These are phyloP conservation scores for Sander vitreus DNA, from an alignment of 2,113 vertebrate genomes.

Conservation along the genomic window DNA sequence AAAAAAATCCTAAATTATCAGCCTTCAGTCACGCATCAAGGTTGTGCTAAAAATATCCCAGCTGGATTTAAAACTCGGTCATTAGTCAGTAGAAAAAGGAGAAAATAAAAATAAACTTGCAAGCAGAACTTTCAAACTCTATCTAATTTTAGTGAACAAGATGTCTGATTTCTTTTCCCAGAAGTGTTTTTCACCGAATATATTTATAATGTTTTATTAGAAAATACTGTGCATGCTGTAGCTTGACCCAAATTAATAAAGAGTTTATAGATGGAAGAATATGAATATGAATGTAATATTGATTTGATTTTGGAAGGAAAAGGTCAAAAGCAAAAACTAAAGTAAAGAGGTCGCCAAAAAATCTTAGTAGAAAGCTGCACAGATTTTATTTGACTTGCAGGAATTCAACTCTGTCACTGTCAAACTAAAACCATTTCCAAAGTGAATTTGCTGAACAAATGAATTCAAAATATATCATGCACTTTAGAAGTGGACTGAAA, in stretches of 20 bases:
- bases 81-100: conserved; percentile 37
- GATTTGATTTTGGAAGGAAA: conserved; percentile 12
- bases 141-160: conserved; percentile 34
- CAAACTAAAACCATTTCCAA: conserved; percentile 24
- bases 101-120: conserved; percentile 58
- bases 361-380: not conserved
- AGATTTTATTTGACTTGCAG: conserved; percentile 28
- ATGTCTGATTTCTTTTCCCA: conserved; percentile 27
- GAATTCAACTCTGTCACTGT: not conserved
- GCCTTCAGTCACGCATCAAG: conserved; percentile 48
- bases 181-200: conserved; percentile 25
- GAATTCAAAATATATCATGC: conserved; percentile 21
- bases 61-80: conserved; percentile 17
- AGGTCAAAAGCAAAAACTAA: conserved; percentile 6
- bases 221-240: conserved; percentile 1
- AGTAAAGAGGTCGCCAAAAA: conserved; percentile 16
- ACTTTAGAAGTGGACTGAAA: conserved; percentile 17
- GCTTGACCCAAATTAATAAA: conserved; percentile 45
- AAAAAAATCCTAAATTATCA: conserved; percentile 6
- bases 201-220: conserved; percentile 37
- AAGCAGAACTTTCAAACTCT: conserved; percentile 27
- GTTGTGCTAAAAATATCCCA: conserved; percentile 36
- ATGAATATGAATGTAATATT: conserved; percentile 30
- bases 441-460: conserved; percentile 38
- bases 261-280: conserved; percentile 14